Evolutionary conservation across 2,888 invertebrate species (phyloP).

Genomic region (Cenopis cana): DNA sequence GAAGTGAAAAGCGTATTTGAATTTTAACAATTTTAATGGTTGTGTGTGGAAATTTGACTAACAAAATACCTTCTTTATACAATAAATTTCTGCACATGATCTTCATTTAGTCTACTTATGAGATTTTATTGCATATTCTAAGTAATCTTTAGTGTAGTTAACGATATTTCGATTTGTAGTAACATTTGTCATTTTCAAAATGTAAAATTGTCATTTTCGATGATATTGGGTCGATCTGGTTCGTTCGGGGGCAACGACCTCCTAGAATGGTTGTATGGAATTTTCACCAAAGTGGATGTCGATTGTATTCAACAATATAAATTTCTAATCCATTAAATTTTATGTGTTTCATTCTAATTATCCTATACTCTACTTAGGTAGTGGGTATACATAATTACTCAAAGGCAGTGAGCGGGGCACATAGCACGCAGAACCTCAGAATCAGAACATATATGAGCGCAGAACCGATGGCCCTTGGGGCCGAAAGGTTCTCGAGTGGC

Average conservation of each 20-base stretch:
- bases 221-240: conserved; percentile 58
- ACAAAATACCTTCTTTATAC: conserved; percentile 44
- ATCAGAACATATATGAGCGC: too few species aligned
- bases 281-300: conserved; percentile 74
- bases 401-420: too few species aligned
- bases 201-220: conserved; percentile 69
- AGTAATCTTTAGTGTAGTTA: conserved; percentile 74
- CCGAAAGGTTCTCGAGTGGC: too few species aligned
- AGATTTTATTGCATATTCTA: conserved; percentile 79
- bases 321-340: conserved; percentile 84
- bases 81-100: conserved; percentile 60
- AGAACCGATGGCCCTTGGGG: too few species aligned
- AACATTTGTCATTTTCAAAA: conserved; percentile 77
- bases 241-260: conserved; percentile 52
- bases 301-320: conserved; percentile 84
- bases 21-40: conserved; percentile 66
- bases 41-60: conserved; percentile 55
- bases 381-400: too few species aligned
- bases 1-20: conserved; percentile 62
- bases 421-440: too few species aligned
- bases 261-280: conserved; percentile 61
- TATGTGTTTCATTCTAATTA: conserved; percentile 68
- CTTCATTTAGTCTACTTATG: conserved; percentile 56
- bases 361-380: too few species aligned
- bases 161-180: conserved; percentile 79